These are phyloP conservation scores for Calliphora vicina DNA, from an alignment of 1,140 invertebrate genomes.

Conservation along the genomic window DNA sequence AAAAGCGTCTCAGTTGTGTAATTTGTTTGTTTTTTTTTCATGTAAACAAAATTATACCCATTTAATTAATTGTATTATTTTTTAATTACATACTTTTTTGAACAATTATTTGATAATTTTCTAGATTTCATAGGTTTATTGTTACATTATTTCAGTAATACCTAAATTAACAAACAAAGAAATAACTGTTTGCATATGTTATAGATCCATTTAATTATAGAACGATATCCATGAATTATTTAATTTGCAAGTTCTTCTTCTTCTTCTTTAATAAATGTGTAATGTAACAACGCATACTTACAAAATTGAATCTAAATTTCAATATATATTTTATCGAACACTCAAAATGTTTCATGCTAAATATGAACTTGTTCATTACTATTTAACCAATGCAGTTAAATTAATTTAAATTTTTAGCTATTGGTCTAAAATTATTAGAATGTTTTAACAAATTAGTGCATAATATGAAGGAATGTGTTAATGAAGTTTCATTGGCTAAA, in stretches of 20 bases:
- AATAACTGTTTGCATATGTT: no score
- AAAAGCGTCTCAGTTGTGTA: no score
- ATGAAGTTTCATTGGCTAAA: conserved; percentile 32
- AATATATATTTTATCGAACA: not conserved
- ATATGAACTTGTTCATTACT: conserved; percentile 26
- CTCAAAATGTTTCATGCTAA: not conserved
- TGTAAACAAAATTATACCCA: no score
- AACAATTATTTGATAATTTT: no score
- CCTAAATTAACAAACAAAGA: no score
- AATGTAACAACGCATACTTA: not conserved
- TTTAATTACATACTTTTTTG: no score
- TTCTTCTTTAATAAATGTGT: not conserved
- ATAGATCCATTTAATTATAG: not conserved
- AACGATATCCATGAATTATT: not conserved
- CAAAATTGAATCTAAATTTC: not conserved
- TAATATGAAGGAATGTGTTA: conserved; percentile 5
- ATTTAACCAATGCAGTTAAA: not conserved
- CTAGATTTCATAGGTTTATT: no score
- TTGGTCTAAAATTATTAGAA: not conserved
- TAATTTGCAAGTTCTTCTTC: not conserved
- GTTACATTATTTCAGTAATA: no score
- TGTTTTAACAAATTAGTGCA: not conserved
- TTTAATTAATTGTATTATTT: no score
- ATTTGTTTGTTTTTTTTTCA: no score
- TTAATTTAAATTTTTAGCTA: not conserved